These are phyloP conservation scores for Corvus hawaiiensis DNA, from an alignment of 2,113 vertebrate genomes.

Conservation along the genomic window DNA sequence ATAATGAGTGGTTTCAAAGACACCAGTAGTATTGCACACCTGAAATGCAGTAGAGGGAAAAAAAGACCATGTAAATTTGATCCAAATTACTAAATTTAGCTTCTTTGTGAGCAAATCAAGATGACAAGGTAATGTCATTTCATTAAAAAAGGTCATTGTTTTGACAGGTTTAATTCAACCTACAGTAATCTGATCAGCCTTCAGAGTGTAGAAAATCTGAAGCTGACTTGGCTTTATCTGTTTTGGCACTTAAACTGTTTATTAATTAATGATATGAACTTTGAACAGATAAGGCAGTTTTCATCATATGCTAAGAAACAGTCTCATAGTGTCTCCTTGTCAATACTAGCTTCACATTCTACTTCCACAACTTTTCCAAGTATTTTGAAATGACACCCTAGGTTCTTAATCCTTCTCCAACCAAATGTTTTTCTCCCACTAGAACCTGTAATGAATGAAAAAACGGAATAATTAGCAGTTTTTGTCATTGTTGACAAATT, in stretches of 20 bases:
- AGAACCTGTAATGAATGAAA: neutral
- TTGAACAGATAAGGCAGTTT: neutral
- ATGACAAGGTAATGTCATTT: slow-evolving; percentile 30
- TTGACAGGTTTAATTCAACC: slow-evolving; percentile 41
- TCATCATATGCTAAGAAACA: slow-evolving; percentile 3
- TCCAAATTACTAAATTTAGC: neutral
- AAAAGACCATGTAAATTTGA: neutral
- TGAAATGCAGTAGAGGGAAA: neutral
- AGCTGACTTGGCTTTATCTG: slow-evolving; percentile 40
- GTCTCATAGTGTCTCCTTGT: slow-evolving; percentile 1
- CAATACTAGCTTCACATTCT: neutral
- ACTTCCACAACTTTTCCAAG: slow-evolving; percentile 5
- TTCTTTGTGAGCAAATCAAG: slow-evolving; percentile 29
- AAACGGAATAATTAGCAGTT: neutral
- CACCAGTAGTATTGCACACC: neutral
- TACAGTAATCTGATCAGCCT: slow-evolving; percentile 20
- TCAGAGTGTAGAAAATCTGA: slow-evolving; percentile 18
- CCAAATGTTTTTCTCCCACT: neutral
- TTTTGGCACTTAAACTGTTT: slow-evolving; percentile 29
- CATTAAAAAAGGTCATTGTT: slow-evolving; percentile 30
- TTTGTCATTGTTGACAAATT: neutral
- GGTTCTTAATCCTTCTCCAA: neutral
- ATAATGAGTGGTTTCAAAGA: neutral
- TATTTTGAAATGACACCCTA: neutral
- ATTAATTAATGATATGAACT: slow-evolving; percentile 49